A percentile compares a stretch with the other conserved stretches of the same genome.
These are phyloP conservation scores for Andrena fulva DNA, from an alignment of 2,888 invertebrate species.

Conservation along the genomic window DNA sequence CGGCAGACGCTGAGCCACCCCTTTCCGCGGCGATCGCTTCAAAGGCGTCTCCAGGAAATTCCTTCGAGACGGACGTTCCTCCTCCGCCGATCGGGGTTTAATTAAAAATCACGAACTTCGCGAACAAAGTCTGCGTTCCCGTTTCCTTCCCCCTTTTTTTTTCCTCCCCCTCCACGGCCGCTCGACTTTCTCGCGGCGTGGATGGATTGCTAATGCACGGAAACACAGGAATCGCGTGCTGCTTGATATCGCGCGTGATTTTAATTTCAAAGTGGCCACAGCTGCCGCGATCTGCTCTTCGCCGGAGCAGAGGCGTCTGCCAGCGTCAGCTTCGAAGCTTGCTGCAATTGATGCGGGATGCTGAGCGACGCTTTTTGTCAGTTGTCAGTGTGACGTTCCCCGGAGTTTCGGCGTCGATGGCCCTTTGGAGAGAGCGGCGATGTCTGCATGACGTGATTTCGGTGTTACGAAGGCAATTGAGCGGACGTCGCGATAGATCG, in stretches of 20 bases:
- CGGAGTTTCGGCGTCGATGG: too few relatives aligned
- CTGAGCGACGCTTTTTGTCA: too few relatives aligned
- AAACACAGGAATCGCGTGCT: neutral
- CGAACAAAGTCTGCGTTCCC: neutral
- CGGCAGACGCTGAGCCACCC: conserved; percentile 23
- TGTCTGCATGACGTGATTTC: neutral
- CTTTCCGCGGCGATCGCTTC: neutral
- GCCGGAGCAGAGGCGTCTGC: too few relatives aligned
- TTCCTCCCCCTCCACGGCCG: neutral
- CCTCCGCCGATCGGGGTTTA: neutral
- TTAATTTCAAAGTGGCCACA: neutral
- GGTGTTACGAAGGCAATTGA: neutral
- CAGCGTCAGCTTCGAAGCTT: too few relatives aligned
- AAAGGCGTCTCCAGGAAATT: neutral
- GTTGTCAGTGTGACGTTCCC: too few relatives aligned
- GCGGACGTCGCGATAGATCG: neutral
- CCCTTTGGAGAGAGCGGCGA: neutral
- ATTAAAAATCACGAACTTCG: conserved; percentile 10
- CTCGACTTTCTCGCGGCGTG: neutral
- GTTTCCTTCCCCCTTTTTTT: neutral
- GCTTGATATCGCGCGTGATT: neutral
- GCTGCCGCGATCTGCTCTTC: too few relatives aligned
- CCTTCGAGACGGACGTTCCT: neutral
- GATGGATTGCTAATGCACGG: neutral
- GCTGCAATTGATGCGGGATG: too few relatives aligned